Evolutionary conservation across 1,140 invertebrate species (phyloP).

Genomic region (Eubasilissa regina): DNA sequence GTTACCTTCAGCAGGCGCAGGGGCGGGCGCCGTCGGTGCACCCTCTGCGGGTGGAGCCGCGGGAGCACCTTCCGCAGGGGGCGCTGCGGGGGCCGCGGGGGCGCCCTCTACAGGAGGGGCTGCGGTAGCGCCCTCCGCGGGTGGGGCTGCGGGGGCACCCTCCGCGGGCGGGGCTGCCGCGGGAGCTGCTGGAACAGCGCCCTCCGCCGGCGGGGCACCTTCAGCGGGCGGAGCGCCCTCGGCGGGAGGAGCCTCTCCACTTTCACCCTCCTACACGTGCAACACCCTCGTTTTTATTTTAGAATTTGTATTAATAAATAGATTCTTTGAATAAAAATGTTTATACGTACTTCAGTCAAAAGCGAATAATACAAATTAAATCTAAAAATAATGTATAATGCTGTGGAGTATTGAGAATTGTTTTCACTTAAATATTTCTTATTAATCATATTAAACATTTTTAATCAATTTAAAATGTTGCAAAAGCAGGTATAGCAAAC

Average conservation of each 20-base stretch:
- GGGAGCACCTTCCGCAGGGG: conserved; percentile 47
- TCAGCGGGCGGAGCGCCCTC: conserved; percentile 59
- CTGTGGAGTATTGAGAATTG: too few species aligned
- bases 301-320: conserved; percentile 7
- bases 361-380: too few species aligned
- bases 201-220: conserved; percentile 49
- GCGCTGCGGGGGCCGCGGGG: conserved; percentile 20
- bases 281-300: conserved; percentile 60
- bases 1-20: conserved; percentile 39
- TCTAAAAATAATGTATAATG: too few species aligned
- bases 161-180: conserved; percentile 35
- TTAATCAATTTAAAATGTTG: background rate
- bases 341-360: background rate
- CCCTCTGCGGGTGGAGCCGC: conserved; percentile 55
- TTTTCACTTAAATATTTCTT: background rate
- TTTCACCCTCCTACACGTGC: conserved; percentile 58
- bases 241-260: conserved; percentile 60
- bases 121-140: conserved; percentile 53
- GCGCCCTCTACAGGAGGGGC: conserved; percentile 58
- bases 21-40: conserved; percentile 26
- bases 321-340: background rate
- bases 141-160: conserved; percentile 50
- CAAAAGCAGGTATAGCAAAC: background rate
- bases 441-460: background rate
- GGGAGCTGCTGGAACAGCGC: conserved; percentile 23